phyloP scores from a whole-genome alignment of 1,140 invertebrate species.

The Rhopalosiphum padi region DNA sequence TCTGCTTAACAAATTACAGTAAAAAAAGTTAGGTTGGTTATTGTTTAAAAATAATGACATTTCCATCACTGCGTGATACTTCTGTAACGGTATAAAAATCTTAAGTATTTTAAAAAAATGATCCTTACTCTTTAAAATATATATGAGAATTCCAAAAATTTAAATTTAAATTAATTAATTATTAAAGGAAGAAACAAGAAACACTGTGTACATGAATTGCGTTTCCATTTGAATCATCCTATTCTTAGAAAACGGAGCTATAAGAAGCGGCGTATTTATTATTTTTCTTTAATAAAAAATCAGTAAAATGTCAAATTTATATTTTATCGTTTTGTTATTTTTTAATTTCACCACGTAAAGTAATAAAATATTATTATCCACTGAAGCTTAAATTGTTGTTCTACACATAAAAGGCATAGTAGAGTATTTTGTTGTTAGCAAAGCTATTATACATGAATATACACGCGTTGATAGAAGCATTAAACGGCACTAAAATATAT shows the following conservation, averaged over 20 bases:
- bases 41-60: too few relatives aligned
- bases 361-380: slow-evolving; percentile 19
- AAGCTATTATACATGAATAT: not conserved
- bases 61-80: too few relatives aligned
- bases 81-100: too few relatives aligned
- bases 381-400: not conserved
- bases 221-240: not conserved
- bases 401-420: not conserved
- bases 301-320: not conserved
- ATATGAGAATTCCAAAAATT: not conserved
- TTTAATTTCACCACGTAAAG: slow-evolving; percentile 12
- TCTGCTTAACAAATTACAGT: too few relatives aligned
- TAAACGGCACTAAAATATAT: not conserved
- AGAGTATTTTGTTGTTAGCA: not conserved
- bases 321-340: not conserved
- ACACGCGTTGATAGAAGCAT: not conserved
- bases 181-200: not conserved
- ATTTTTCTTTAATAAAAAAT: not conserved
- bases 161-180: not conserved
- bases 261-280: not conserved
- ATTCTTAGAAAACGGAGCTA: not conserved
- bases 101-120: too few relatives aligned
- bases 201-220: not conserved
- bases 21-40: too few relatives aligned
- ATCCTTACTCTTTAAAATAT: too few relatives aligned